phyloP scores from a whole-genome alignment of 2,888 invertebrate species.

The Epinotia bilunana region DNA sequence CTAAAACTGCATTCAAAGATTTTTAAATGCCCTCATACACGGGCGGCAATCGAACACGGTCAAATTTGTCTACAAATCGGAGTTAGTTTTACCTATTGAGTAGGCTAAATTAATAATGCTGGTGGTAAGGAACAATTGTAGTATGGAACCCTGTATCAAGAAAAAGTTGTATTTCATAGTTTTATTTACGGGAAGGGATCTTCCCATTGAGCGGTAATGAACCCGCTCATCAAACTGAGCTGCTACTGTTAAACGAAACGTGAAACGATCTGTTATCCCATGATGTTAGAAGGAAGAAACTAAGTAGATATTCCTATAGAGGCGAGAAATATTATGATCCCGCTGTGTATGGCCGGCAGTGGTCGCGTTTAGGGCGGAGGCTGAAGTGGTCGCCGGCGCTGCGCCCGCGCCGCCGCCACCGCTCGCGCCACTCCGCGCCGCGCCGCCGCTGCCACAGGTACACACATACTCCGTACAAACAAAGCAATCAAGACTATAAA shows the following conservation, averaged over 20 bases:
- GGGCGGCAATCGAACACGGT: too few species aligned
- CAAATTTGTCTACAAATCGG: too few species aligned
- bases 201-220: not conserved
- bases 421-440: slow-evolving; percentile 15
- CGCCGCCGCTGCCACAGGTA: not conserved
- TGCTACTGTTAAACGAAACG: not conserved
- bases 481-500: too few species aligned
- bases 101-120: too few species aligned
- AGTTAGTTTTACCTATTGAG: too few species aligned
- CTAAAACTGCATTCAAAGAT: too few species aligned
- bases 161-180: too few species aligned
- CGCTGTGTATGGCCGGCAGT: slow-evolving; percentile 6
- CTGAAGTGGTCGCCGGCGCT: slow-evolving; percentile 12
- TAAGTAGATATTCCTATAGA: not conserved
- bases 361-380: slow-evolving; percentile 12
- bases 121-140: too few species aligned
- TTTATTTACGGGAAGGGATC: too few species aligned
- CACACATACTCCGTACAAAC: not conserved
- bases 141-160: too few species aligned
- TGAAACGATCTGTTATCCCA: not conserved
- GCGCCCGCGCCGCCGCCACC: not conserved
- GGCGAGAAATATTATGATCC: not conserved
- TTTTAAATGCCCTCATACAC: too few species aligned
- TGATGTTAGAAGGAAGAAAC: not conserved
- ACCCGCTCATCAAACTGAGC: not conserved